Percentiles rank a stretch among this genome's conserved stretches.
Conservation (phyloP, 2,113 vertebrate genomes). For the Protomyctophum bolini region DNA sequence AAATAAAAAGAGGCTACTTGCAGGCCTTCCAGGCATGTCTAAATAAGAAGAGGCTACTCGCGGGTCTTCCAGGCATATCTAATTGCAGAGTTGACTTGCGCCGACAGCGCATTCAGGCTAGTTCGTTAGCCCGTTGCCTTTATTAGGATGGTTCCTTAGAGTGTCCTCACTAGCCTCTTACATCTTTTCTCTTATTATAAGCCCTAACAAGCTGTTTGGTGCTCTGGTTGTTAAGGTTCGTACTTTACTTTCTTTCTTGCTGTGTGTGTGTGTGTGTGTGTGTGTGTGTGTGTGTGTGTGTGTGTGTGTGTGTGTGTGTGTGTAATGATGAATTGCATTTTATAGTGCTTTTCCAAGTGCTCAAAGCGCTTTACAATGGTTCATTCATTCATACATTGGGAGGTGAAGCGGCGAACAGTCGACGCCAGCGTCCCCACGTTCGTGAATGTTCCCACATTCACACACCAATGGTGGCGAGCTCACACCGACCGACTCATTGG, state of each 20-base stretch:
- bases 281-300: too few species aligned
- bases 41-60: conserved; percentile 32
- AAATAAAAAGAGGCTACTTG: too few species aligned
- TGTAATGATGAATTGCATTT: too few species aligned
- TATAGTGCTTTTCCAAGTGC: too few species aligned
- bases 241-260: conserved; percentile 15
- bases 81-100: conserved; percentile 58
- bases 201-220: conserved; percentile 55
- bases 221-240: conserved; percentile 28
- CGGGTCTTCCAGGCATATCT: conserved; percentile 42
- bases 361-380: too few species aligned
- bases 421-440: too few species aligned
- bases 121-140: conserved; percentile 43
- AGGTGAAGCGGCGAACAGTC: too few species aligned
- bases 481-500: too few species aligned
- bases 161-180: conserved; percentile 50
- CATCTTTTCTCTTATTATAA: conserved; percentile 49
- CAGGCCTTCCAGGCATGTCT: neutral
- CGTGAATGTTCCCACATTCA: too few species aligned
- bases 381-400: too few species aligned
- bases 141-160: conserved; percentile 54
- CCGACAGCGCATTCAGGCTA: conserved; percentile 29
- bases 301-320: too few species aligned
- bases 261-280: conserved; percentile 10
- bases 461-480: too few species aligned